Conservation (phyloP, 2,113 vertebrate species). For the Proteles cristata region DNA sequence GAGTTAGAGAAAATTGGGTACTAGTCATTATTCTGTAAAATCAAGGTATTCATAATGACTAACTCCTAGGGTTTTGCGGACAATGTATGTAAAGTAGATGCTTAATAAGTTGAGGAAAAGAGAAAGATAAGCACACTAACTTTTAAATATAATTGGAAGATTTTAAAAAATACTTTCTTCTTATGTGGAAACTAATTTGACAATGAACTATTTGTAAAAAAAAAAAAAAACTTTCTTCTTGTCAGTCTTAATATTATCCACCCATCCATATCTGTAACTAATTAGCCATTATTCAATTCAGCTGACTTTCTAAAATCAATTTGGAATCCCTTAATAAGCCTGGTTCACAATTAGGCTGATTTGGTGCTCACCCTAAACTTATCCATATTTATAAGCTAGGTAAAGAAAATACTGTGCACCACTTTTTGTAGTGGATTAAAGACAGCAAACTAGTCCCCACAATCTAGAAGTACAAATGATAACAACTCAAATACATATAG, state of each 20-base stretch:
- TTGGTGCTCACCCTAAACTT: background rate
- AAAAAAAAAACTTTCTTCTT: background rate
- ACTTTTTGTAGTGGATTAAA: background rate
- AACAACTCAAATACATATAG: background rate
- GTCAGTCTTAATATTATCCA: background rate
- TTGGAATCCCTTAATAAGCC: background rate
- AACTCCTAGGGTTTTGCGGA: background rate
- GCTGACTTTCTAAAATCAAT: background rate
- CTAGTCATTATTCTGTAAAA: conserved; percentile 3
- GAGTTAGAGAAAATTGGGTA: background rate
- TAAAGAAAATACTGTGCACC: background rate
- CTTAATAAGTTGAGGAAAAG: background rate
- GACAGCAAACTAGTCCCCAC: background rate
- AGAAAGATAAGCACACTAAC: background rate
- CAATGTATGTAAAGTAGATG: background rate
- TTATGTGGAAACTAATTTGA: too few species aligned
- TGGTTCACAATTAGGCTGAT: background rate
- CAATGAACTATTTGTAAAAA: too few species aligned
- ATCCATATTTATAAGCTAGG: background rate
- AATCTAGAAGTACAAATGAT: background rate
- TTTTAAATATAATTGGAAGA: conserved; percentile 27
- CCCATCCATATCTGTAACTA: background rate
- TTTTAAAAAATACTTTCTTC: background rate
- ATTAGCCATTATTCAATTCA: conserved; percentile 29
- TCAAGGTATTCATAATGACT: background rate